Base-by-base conservation (phyloP, 1,140 invertebrate species). In the Drosophila erecta region DNA sequence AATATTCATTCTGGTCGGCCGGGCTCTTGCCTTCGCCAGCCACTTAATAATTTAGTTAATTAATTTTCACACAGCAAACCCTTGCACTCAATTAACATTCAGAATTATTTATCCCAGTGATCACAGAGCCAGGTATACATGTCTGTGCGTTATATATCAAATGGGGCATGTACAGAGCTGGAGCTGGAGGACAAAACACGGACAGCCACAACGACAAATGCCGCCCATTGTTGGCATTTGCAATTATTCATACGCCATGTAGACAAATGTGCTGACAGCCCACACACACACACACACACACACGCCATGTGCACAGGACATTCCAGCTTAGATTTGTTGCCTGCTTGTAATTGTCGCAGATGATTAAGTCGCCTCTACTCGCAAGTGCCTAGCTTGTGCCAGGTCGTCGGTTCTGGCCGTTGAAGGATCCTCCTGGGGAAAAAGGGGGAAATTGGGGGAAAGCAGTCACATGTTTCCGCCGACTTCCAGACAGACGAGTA, bases 231-330 rank as follows among this genome's bases (percentile, higher is more conserved):
- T 83, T 87, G 83, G 83, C 83, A 87, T 87, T 79, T 76, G 83
- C 83, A 87, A 87, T 87, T 87, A 87, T 89, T 87, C 84, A 87
- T 87, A 87, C 76, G 83, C 83, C 83, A 87, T 76, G 84, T 89
- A 87, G 84, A 87, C 84, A 87, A 87, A 87, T 87, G 83, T 87
- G 83, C 79, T 79, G 83, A 87, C 83, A 87, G 83, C 57, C 67
- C 62, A 58, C 49, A 51, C 54, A 81, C 30, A 30, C 40, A 62
- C 62, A 58, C 46, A 51, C 54, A 81, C 30, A 30, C 40, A 62
- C 43, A 54, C 35, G 27, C 46, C 47, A 14, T 22, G 20, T n/a
- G 20, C 38, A 17, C 67, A 84, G 81, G 72, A 81, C 81, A 84
- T 84, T 86, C 81, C 81, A 49, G 81, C 76, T 78, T 75, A 87